Conservation (phyloP, 2,888 invertebrate species). For the Ornithoptera alexandrae region DNA sequence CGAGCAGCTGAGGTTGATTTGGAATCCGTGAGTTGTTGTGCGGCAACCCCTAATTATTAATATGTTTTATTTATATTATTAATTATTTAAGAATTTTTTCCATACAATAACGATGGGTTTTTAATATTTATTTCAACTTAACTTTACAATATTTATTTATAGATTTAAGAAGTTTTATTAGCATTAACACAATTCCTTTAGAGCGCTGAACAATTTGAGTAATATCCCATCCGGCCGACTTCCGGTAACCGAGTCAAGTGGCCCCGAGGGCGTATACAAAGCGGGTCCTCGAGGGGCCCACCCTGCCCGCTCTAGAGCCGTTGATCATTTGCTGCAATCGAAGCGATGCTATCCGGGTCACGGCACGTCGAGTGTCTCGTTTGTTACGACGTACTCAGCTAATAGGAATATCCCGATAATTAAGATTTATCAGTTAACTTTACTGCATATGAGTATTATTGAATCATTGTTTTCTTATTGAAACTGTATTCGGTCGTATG, state of each 20-base stretch:
- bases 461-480: neutral
- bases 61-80: too few species aligned
- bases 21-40: too few species aligned
- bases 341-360: slow-evolving; percentile 23
- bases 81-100: too few species aligned
- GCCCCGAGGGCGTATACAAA: slow-evolving; percentile 20
- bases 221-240: slow-evolving; percentile 10
- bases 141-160: neutral
- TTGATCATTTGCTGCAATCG: slow-evolving; percentile 21
- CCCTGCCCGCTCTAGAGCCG: slow-evolving; percentile 6
- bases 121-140: neutral
- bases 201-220: slow-evolving; percentile 13
- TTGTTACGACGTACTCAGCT: neutral
- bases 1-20: too few species aligned
- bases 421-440: slow-evolving; percentile 2
- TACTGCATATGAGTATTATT: neutral
- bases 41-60: too few species aligned
- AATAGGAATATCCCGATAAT: neutral
- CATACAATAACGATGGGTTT: too few species aligned
- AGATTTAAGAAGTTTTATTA: neutral
- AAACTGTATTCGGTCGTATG: neutral
- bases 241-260: slow-evolving; percentile 21
- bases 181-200: slow-evolving; percentile 3
- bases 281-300: slow-evolving; percentile 8
- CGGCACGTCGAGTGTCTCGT: slow-evolving; percentile 13